Percentiles rank a stretch among this genome's conserved stretches.
Evolutionary conservation across 2,797 vertebrate species (phyloP).

Genomic region (Sebastes dallii): DNA sequence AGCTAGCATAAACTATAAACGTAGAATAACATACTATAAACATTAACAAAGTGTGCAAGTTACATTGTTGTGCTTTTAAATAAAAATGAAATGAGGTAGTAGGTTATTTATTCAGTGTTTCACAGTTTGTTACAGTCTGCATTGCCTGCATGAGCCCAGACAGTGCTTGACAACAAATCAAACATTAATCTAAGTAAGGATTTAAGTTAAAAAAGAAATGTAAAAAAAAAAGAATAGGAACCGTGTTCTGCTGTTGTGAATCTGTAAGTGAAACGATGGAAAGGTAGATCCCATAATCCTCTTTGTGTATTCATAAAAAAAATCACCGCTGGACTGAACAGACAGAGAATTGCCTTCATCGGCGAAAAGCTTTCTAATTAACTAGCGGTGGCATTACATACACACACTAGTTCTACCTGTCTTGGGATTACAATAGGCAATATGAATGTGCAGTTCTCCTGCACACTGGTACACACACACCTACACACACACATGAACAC

Average conservation of each 20-base stretch:
- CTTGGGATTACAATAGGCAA: background rate
- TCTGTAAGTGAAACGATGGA: background rate
- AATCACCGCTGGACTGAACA: background rate
- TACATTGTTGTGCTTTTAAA: too few relatives aligned
- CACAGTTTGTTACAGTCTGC: background rate
- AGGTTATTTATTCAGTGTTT: background rate
- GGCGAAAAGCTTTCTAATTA: conserved; percentile 18
- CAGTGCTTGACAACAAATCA: background rate
- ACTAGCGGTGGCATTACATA: background rate
- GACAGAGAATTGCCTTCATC: conserved; percentile 9
- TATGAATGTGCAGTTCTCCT: background rate
- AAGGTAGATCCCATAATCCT: conserved; percentile 1
- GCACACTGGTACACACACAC: background rate
- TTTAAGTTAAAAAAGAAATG: too few relatives aligned
- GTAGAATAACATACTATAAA: too few relatives aligned
- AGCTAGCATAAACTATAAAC: rapidly evolving
- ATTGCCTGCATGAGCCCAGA: too few relatives aligned
- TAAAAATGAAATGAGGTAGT: too few relatives aligned
- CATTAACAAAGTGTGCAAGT: too few relatives aligned
- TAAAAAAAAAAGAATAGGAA: too few relatives aligned
- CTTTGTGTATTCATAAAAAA: background rate
- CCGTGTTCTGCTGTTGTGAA: background rate
- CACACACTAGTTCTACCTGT: background rate
- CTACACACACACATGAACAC: background rate
- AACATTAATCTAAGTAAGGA: too few relatives aligned